Conservation (phyloP, 2,888 invertebrate species). For the Venustoraphidia nigricollis region DNA sequence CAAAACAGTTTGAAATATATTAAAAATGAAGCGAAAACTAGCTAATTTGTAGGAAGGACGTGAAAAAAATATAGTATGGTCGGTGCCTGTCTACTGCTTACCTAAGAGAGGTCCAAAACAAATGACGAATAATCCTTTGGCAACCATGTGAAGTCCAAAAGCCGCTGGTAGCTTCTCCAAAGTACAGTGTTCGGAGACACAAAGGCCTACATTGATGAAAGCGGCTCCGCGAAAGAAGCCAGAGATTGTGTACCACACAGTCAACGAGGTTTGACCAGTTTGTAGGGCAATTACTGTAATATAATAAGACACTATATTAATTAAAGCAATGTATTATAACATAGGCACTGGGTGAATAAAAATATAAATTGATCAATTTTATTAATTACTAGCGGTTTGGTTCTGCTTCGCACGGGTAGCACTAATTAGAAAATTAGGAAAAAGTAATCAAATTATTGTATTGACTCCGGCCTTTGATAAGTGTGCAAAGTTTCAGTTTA, state of each 20-base stretch:
- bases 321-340: no score
- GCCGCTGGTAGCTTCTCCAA: slow-evolving; percentile 58
- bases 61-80: not conserved
- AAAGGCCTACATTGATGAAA: slow-evolving; percentile 60
- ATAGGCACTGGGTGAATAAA: no score
- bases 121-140: slow-evolving; percentile 56
- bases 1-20: no score
- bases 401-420: no score
- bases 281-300: slow-evolving; percentile 56
- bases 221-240: slow-evolving; percentile 68
- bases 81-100: slow-evolving; percentile 21
- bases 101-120: slow-evolving; percentile 54
- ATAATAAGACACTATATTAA: slow-evolving; percentile 5
- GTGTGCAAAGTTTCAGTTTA: no score
- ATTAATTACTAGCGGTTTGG: no score
- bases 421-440: no score
- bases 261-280: slow-evolving; percentile 49
- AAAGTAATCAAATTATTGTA: no score
- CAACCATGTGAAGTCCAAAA: slow-evolving; percentile 62
- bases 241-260: slow-evolving; percentile 56
- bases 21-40: no score
- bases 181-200: slow-evolving; percentile 60
- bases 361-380: no score
- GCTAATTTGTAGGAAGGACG: not conserved
- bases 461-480: no score